phyloP scores from a whole-genome alignment of 2,797 vertebrate species.

The Phyllotis vaccarum region DNA sequence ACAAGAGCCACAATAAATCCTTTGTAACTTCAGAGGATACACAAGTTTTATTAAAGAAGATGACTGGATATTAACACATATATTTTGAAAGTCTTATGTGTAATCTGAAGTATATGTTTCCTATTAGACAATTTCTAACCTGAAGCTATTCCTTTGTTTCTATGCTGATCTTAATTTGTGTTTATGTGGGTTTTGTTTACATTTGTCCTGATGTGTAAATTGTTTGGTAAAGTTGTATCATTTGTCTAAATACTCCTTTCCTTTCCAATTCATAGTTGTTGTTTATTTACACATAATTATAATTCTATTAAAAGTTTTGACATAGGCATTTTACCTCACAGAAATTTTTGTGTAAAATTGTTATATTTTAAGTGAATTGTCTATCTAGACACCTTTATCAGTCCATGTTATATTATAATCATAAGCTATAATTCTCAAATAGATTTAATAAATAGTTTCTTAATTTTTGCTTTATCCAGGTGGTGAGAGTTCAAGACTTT shows the following conservation, averaged over 20 bases:
- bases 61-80: not conserved
- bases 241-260: not conserved
- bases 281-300: not conserved
- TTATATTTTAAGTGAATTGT: too few species aligned
- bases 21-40: not conserved
- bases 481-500: too few species aligned
- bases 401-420: too few species aligned
- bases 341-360: too few species aligned
- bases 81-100: not conserved
- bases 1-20: not conserved
- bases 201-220: not conserved
- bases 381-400: too few species aligned
- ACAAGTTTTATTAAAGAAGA: not conserved
- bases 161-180: not conserved
- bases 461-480: not conserved
- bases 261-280: not conserved
- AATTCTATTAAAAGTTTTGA: too few species aligned
- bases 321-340: too few species aligned
- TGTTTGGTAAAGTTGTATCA: not conserved
- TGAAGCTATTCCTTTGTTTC: not conserved
- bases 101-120: not conserved
- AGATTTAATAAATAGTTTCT: not conserved
- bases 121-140: not conserved
- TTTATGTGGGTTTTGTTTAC: not conserved
- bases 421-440: not conserved